Evolutionary conservation across 1,140 invertebrate species (phyloP).

Genomic region (Drosophila albomicans): DNA sequence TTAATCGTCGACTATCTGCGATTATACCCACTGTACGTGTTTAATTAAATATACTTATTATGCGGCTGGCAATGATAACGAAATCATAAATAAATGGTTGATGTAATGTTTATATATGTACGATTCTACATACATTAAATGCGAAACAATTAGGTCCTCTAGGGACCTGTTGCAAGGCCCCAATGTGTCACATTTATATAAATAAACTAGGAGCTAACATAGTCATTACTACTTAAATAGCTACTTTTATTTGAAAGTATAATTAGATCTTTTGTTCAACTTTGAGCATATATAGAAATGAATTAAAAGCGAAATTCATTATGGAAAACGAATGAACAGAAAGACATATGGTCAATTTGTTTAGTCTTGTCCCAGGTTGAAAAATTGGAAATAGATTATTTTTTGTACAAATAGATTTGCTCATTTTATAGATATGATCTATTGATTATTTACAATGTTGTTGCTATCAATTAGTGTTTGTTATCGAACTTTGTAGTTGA

Average conservation of each 20-base stretch:
- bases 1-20: background rate
- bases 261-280: no score
- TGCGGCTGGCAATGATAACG: conserved; percentile 26
- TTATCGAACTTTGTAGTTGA: background rate
- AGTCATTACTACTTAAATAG: background rate
- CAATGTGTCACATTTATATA: background rate
- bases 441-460: conserved; percentile 27
- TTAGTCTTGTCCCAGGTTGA: conserved; percentile 34
- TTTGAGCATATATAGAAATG: background rate
- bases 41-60: conserved; percentile 36
- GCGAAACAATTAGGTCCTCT: background rate
- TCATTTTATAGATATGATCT: conserved; percentile 3
- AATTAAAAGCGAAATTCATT: background rate
- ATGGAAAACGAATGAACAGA: background rate
- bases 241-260: background rate
- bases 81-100: conserved; percentile 24
- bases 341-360: conserved; percentile 8
- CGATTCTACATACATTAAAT: conserved; percentile 1
- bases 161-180: background rate
- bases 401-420: no score
- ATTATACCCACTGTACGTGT: conserved; percentile 4
- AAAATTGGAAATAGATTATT: conserved; percentile 22
- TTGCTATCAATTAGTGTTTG: background rate
- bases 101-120: conserved; percentile 25
- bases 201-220: background rate